These are phyloP conservation scores for Montipora foliosa DNA, from an alignment of 64 coral and sea anemone genomes.

Conservation along the genomic window DNA sequence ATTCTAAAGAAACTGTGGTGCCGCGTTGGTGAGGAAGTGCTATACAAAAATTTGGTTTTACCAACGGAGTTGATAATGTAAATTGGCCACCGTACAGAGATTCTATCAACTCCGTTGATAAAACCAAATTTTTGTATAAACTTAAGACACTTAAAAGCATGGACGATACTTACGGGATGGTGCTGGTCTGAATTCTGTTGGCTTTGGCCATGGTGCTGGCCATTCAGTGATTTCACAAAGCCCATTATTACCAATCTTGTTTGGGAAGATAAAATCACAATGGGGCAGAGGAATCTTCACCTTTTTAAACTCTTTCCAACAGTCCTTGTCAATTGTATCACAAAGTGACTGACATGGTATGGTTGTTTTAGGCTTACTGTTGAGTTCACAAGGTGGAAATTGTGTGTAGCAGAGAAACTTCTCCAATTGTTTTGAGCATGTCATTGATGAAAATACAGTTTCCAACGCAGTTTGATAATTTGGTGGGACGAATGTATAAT, in stretches of 20 bases:
- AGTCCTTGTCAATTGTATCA: conserved; percentile 45
- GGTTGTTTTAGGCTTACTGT: neutral
- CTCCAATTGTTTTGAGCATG: conserved; percentile 63
- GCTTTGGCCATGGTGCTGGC: conserved; percentile 76
- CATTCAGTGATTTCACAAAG: conserved; percentile 65
- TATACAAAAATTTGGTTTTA: too few species aligned
- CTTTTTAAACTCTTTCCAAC: conserved; percentile 19
- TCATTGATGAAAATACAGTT: conserved; percentile 20
- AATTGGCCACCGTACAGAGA: too few species aligned
- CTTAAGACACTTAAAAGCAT: neutral
- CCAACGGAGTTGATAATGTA: too few species aligned
- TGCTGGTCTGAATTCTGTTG: conserved; percentile 24
- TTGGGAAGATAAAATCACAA: conserved; percentile 66
- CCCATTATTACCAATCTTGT: neutral
- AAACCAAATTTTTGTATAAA: too few species aligned
- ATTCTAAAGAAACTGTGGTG: too few species aligned
- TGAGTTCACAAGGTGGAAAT: conserved; percentile 64
- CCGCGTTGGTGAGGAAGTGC: accelerated
- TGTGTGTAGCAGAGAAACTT: conserved; percentile 73
- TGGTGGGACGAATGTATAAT: conserved; percentile 44
- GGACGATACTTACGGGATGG: neutral
- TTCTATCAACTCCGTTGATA: too few species aligned
- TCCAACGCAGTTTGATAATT: conserved; percentile 29
- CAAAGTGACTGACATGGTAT: conserved; percentile 83
- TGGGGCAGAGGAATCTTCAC: neutral